A percentile compares a stretch with the other conserved stretches of the same genome.
phyloP scores from a whole-genome alignment of 2,113 vertebrate genomes.

The Cyprinus carpio region DNA sequence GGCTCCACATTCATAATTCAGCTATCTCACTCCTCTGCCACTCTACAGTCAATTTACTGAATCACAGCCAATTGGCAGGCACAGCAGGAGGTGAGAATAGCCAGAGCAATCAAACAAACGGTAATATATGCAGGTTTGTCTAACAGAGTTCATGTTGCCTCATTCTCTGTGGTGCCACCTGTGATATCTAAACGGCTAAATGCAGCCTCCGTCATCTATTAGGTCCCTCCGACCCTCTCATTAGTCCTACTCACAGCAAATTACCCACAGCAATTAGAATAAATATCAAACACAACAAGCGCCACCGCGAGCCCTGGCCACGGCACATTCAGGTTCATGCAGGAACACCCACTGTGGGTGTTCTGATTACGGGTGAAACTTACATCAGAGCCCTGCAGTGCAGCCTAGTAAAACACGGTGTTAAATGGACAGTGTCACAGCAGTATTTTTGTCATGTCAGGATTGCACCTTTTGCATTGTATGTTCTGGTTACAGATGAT shows the following conservation, averaged over 20 bases:
- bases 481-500: too few relatives aligned
- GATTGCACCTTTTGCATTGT: conserved; percentile 5
- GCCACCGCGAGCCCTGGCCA: conserved; percentile 63
- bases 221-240: conserved; percentile 76
- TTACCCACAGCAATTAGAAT: conserved; percentile 80
- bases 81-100: conserved; percentile 31
- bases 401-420: conserved; percentile 15
- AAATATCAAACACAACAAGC: conserved; percentile 73
- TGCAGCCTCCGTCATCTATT: conserved; percentile 80
- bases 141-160: conserved; percentile 64
- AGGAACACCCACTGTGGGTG: conserved; percentile 48
- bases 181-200: conserved; percentile 76
- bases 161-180: conserved; percentile 60
- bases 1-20: conserved; percentile 54
- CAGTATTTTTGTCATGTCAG: conserved; percentile 14
- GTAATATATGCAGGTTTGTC: conserved; percentile 54
- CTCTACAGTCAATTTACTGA: conserved; percentile 52
- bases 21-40: conserved; percentile 47
- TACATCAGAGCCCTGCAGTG: conserved; percentile 17
- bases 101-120: conserved; percentile 45
- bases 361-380: conserved; percentile 44
- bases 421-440: conserved; percentile 29
- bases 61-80: conserved; percentile 53
- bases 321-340: conserved; percentile 54
- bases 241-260: conserved; percentile 78